phyloP scores from a whole-genome alignment of 1,140 invertebrate genomes.

The Bradysia coprophila region DNA sequence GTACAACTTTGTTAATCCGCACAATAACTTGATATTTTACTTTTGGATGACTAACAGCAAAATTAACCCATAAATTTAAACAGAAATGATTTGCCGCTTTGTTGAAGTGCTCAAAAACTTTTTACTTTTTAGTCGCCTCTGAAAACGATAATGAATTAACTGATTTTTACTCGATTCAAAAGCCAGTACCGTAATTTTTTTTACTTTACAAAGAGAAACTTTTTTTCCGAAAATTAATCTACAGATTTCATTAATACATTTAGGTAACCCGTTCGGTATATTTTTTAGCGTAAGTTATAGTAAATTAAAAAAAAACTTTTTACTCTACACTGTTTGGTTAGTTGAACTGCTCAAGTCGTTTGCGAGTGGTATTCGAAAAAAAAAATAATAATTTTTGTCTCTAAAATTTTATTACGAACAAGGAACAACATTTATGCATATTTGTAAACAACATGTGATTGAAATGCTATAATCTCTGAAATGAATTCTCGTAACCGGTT shows the following conservation, averaged over 20 bases:
- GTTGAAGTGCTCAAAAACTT: neutral
- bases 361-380: neutral
- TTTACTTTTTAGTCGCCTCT: neutral
- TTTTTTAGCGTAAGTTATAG: neutral
- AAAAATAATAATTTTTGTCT: neutral
- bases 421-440: neutral
- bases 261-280: neutral
- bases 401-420: neutral
- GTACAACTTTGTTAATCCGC: neutral
- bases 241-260: neutral
- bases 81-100: neutral
- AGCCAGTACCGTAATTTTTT: neutral
- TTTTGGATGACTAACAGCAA: neutral
- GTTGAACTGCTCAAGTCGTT: neutral
- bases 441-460: neutral
- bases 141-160: neutral
- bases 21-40: neutral
- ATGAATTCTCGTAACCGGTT: no score
- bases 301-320: neutral
- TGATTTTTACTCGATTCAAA: neutral
- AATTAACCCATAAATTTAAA: neutral
- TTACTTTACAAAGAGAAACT: neutral
- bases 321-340: neutral
- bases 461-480: neutral
- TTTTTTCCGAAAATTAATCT: neutral